Percentiles rank a stretch among this genome's conserved stretches.
phyloP scores from a whole-genome alignment of 2,113 vertebrate species.

The Pomatorhinus ruficollis region DNA sequence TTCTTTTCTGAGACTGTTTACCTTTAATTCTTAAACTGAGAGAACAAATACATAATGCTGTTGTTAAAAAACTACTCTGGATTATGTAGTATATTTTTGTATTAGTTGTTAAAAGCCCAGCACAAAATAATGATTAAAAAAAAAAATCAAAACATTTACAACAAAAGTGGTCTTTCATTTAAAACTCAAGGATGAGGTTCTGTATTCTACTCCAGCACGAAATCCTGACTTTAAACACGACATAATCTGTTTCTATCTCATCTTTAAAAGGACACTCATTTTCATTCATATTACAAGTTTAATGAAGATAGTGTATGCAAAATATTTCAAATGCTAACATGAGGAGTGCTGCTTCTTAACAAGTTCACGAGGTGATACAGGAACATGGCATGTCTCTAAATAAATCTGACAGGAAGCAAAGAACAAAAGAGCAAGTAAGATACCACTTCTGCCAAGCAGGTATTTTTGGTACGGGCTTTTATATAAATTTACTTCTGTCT shows the following conservation, averaged over 20 bases:
- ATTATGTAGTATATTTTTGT: background rate
- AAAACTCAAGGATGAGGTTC: background rate
- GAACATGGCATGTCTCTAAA: background rate
- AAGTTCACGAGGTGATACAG: background rate
- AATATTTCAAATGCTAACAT: background rate
- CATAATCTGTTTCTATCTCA: background rate
- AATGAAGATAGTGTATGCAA: background rate
- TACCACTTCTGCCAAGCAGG: background rate
- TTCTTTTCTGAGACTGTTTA: conserved; percentile 17
- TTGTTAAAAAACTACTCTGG: background rate
- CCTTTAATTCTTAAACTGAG: background rate
- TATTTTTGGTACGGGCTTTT: conserved; percentile 24
- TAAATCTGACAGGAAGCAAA: background rate
- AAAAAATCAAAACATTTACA: background rate
- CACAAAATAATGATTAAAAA: background rate
- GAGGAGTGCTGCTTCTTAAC: background rate
- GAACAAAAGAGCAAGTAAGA: background rate
- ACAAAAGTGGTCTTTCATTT: background rate
- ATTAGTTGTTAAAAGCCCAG: background rate
- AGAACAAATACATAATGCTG: background rate
- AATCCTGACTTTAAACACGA: background rate
- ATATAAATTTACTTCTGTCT: background rate
- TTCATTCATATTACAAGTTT: background rate
- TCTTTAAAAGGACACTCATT: background rate
- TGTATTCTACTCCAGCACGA: background rate